These are phyloP conservation scores for Andrena flavipes DNA, from an alignment of 2,888 invertebrate genomes.

Conservation along the genomic window DNA sequence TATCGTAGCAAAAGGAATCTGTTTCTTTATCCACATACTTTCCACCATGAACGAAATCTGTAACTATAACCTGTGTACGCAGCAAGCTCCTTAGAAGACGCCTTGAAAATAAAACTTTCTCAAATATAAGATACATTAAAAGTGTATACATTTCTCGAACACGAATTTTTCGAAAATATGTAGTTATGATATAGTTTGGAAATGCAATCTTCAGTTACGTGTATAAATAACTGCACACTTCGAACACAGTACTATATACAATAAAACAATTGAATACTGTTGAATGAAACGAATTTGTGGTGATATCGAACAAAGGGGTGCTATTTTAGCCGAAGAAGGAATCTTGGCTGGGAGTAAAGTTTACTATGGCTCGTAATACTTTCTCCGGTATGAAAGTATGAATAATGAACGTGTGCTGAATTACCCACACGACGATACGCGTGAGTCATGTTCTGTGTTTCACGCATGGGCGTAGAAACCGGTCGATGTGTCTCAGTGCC, in stretches of 20 bases:
- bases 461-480: constrained; percentile 53
- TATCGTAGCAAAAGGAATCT: no score
- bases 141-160: no score
- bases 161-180: no score
- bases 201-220: no score
- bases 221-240: no score
- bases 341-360: constrained; percentile 31
- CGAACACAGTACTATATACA: background rate
- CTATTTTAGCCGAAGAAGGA: background rate
- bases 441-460: constrained; percentile 57
- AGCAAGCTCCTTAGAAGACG: no score
- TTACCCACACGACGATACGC: constrained; percentile 40
- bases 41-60: no score
- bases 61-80: no score
- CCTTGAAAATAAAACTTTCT: no score
- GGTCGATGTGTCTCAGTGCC: constrained; percentile 49
- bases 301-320: background rate
- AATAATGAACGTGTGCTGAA: constrained; percentile 67
- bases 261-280: background rate
- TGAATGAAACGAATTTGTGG: background rate
- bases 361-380: constrained; percentile 35
- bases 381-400: constrained; percentile 38
- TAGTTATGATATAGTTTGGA: no score
- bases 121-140: no score
- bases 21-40: no score